Conservation (phyloP, 1,140 invertebrate species). For the Neelides sp. region DNA sequence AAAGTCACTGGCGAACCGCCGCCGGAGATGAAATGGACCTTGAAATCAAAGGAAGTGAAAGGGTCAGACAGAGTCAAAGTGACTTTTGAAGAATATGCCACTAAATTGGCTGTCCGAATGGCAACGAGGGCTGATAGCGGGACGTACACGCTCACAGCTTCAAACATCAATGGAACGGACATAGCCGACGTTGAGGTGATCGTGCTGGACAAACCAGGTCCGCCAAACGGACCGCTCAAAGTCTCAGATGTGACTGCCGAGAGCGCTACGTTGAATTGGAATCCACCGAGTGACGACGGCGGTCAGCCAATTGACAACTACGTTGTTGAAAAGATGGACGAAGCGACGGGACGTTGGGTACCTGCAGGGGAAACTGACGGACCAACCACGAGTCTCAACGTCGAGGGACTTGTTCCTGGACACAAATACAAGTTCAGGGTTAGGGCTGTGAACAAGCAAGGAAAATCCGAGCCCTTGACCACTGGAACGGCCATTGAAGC, state of each 20-base stretch:
- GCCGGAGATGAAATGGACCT: constrained; percentile 76
- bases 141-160: constrained; percentile 76
- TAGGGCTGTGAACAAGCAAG: constrained; percentile 81
- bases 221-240: constrained; percentile 83
- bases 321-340: constrained; percentile 86
- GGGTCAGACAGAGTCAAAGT: constrained; percentile 56
- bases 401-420: constrained; percentile 68
- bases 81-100: constrained; percentile 75
- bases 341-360: constrained; percentile 82
- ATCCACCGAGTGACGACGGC: constrained; percentile 73
- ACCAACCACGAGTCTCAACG: constrained; percentile 52
- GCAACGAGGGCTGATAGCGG: constrained; percentile 81
- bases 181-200: constrained; percentile 81
- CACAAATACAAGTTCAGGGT: constrained; percentile 96
- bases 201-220: constrained; percentile 75
- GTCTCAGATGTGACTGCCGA: constrained; percentile 72
- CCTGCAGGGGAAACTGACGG: constrained; percentile 78
- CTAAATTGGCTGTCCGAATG: constrained; percentile 69
- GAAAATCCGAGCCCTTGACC: constrained; percentile 83
- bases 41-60: constrained; percentile 59
- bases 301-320: constrained; percentile 82
- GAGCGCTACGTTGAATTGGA: constrained; percentile 74
- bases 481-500: constrained; percentile 81
- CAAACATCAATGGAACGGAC: constrained; percentile 86
- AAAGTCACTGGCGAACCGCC: constrained; percentile 73